Evolutionary conservation across 2,113 vertebrate genomes (phyloP).

Genomic region (Myocastor coypus): DNA sequence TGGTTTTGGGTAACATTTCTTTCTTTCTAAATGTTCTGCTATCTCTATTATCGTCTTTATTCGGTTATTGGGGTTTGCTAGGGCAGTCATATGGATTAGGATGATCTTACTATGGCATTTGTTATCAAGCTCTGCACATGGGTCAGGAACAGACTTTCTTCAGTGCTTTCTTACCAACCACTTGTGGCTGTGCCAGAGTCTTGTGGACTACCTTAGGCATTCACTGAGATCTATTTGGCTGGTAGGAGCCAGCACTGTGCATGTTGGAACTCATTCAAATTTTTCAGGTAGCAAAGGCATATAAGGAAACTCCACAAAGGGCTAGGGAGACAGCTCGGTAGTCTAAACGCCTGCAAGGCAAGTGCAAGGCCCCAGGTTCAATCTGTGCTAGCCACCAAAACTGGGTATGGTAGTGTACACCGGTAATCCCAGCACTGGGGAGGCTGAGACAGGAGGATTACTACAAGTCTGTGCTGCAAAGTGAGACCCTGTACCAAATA

Average conservation of each 20-base stretch:
- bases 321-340: too few relatives aligned
- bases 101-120: background rate
- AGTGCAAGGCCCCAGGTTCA: too few relatives aligned
- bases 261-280: background rate
- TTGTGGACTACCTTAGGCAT: background rate
- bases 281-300: background rate
- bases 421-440: too few relatives aligned
- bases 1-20: background rate
- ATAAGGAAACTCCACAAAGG: too few relatives aligned
- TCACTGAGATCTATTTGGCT: background rate
- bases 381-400: too few relatives aligned
- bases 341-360: too few relatives aligned
- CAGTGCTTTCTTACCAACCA: fast-evolving
- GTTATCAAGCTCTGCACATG: background rate
- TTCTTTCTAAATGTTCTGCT: background rate
- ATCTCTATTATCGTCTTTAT: background rate
- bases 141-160: background rate
- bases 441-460: too few relatives aligned
- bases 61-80: background rate
- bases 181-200: background rate
- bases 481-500: too few relatives aligned
- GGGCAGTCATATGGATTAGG: background rate
- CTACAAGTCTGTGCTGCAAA: too few relatives aligned
- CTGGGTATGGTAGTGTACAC: too few relatives aligned
- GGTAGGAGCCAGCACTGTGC: background rate